These are phyloP conservation scores for Myioborus melanocephalus DNA, from an alignment of 2,797 vertebrate species.

Conservation along the genomic window DNA sequence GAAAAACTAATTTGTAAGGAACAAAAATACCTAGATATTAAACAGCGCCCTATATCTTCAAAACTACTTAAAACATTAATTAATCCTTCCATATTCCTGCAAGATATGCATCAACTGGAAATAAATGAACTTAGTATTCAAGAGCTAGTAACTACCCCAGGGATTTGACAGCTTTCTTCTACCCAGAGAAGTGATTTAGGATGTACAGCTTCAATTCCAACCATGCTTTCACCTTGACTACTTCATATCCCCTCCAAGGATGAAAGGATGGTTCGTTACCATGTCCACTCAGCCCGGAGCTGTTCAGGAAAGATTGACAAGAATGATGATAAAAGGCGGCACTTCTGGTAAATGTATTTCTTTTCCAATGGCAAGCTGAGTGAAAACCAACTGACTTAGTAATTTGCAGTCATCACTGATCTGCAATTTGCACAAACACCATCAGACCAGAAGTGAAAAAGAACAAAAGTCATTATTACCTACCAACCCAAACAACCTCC, in stretches of 20 bases:
- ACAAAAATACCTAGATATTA: background rate
- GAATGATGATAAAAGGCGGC: background rate
- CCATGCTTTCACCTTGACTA: background rate
- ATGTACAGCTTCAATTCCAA: background rate
- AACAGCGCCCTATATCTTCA: background rate
- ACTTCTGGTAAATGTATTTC: background rate
- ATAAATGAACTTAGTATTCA: constrained; percentile 18
- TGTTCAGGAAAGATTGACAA: background rate
- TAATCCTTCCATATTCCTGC: constrained; percentile 18
- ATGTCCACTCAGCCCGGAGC: background rate
- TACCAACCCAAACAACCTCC: background rate
- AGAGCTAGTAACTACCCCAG: constrained; percentile 5
- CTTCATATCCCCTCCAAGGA: background rate
- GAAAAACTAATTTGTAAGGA: background rate
- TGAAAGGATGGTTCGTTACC: background rate
- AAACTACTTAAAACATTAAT: constrained; percentile 38
- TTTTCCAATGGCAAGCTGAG: background rate
- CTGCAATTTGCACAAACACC: background rate
- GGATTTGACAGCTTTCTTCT: background rate
- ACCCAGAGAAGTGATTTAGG: background rate
- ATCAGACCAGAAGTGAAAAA: background rate
- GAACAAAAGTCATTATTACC: background rate
- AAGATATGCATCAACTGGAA: constrained; percentile 36
- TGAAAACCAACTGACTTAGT: background rate
- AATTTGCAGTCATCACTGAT: background rate